Evolutionary conservation across 2,888 invertebrate species (phyloP).

Genomic region (Rhamphomyia laevipes): DNA sequence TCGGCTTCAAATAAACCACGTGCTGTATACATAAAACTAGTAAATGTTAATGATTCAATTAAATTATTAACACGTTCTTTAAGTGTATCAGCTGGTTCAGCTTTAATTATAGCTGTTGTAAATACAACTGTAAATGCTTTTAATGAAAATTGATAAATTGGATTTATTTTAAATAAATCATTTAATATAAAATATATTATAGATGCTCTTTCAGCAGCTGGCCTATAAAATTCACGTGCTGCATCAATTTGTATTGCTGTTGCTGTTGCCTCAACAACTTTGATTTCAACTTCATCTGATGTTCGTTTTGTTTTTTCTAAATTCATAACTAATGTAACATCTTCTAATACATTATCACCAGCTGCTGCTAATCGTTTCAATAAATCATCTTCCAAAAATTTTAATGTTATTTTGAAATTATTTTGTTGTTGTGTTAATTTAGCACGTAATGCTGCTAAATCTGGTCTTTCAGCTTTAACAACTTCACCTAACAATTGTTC

Average conservation of each 20-base stretch:
- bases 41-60: slow-evolving; percentile 77
- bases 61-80: slow-evolving; percentile 61
- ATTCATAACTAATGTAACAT: slow-evolving; percentile 81
- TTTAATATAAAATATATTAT: slow-evolving; percentile 88
- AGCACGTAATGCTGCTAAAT: slow-evolving; percentile 70
- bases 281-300: slow-evolving; percentile 76
- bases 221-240: slow-evolving; percentile 77
- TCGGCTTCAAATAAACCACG: slow-evolving; percentile 85
- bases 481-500: slow-evolving; percentile 89
- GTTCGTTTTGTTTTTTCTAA: slow-evolving; percentile 88
- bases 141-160: slow-evolving; percentile 90
- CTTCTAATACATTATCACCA: slow-evolving; percentile 82
- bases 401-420: slow-evolving; percentile 85
- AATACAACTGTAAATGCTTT: slow-evolving; percentile 91
- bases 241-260: slow-evolving; percentile 83
- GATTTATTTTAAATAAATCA: slow-evolving; percentile 83
- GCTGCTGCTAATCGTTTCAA: slow-evolving; percentile 77
- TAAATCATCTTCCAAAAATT: slow-evolving; percentile 82
- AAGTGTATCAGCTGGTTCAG: slow-evolving; percentile 56
- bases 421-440: slow-evolving; percentile 86
- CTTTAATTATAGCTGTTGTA: slow-evolving; percentile 58
- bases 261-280: slow-evolving; percentile 75
- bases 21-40: slow-evolving; percentile 78
- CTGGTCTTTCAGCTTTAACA: slow-evolving; percentile 85
- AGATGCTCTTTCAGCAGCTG: slow-evolving; percentile 77